A percentile compares a stretch with the other conserved stretches of the same genome.
Conservation (phyloP, 2,113 vertebrate genomes). For the Fregata magnificens region DNA sequence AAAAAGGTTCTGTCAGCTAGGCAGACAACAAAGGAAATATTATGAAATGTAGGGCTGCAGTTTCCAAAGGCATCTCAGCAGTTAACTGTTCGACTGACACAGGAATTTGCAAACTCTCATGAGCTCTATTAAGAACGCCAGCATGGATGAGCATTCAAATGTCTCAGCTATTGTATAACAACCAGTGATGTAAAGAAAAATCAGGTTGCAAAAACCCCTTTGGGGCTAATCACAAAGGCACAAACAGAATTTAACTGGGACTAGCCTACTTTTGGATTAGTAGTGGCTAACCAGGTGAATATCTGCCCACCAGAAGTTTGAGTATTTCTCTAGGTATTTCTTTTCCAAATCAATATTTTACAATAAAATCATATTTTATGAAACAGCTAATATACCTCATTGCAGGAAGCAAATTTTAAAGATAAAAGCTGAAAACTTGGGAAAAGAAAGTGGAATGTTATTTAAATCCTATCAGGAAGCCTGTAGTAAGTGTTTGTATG, state of each 20-base stretch:
- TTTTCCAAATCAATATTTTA: neutral
- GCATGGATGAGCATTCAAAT: neutral
- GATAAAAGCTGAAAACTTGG: neutral
- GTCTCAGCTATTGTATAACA: neutral
- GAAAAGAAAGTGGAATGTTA: neutral
- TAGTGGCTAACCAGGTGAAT: neutral
- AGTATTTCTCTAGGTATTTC: neutral
- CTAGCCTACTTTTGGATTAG: neutral
- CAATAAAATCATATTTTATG: neutral
- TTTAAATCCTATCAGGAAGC: neutral
- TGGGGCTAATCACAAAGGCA: neutral
- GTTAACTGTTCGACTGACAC: neutral
- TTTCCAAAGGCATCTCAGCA: neutral
- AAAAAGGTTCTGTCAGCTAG: neutral
- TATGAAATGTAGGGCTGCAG: neutral
- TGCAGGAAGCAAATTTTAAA: neutral
- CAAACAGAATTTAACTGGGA: neutral
- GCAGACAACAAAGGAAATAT: neutral
- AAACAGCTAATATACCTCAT: neutral
- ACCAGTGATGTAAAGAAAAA: neutral
- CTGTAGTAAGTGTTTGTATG: neutral
- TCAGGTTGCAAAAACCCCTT: neutral
- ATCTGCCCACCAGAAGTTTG: neutral
- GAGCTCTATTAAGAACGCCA: neutral
- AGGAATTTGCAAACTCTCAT: neutral